Base-by-base conservation (phyloP, 2,888 invertebrate species). In the Melolontha melolontha region DNA sequence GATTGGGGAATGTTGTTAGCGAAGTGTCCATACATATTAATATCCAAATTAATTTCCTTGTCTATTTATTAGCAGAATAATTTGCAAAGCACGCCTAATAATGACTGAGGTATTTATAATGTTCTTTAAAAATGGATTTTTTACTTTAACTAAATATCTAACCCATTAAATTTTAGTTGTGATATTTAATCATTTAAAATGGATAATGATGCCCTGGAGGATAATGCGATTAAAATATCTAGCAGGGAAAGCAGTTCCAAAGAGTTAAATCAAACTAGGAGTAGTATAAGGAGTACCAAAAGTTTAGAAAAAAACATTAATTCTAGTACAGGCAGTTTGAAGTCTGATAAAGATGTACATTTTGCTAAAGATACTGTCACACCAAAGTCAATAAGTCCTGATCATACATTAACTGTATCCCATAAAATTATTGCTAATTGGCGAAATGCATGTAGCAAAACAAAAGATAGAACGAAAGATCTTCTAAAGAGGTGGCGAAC, bases 391-490 rank as follows among this genome's bases (percentile, higher is more conserved):
- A 41, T 64, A 57, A 50, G 77, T 68, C 71, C 75, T 40, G 82
- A 82, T 73, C 76, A 80, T 74, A 86, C 88, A 66, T 85, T 88
- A 40, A 89, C 89, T 76, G 89, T 90, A 69, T 90, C 90, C 4
- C 85, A 89, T 59, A 91, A 91, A 79, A 90, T 91, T 79, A 91
- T 92, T 79, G 86, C 89, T 6, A 91, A 91, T 77, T 92, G 91
- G 91, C 86, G 87, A 73, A 89, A 90, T 75, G 92, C 91, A 76
- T 92, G 92, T 82, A 92, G 91, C 80, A 89, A 90, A 78, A 92
- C 92, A 27, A 90, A 89, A 78, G 91, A 91, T 78, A 87, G 89
- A 79, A 92, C 92, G 4, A 90, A 90, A 77, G 92, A 92, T 76
- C 84, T 92, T 69, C 81, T 92, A 75, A 91, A 91, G 79, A 83